Conservation (phyloP, 2,113 vertebrate species). For the Nyctereutes procyonoides region DNA sequence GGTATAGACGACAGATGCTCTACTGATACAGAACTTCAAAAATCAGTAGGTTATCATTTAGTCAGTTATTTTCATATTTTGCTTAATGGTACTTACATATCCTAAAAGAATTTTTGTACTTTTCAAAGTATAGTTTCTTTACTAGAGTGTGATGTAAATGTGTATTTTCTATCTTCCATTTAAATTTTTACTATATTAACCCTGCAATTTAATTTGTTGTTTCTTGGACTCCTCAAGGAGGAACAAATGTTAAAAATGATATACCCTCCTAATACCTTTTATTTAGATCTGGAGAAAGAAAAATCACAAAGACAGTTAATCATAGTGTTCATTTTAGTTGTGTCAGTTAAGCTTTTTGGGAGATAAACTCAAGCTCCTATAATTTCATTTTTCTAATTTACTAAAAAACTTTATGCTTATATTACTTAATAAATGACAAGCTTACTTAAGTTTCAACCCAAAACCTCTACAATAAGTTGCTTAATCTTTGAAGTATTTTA, state of each 20-base stretch:
- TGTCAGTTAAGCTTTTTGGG: slow-evolving; percentile 33
- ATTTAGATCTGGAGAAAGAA: slow-evolving; percentile 50
- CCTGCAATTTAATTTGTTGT: slow-evolving; percentile 41
- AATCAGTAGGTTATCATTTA: slow-evolving; percentile 23
- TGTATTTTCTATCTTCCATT: slow-evolving; percentile 57
- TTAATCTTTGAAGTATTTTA: slow-evolving; percentile 80
- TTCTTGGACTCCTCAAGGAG: slow-evolving; percentile 52
- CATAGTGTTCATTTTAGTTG: background rate
- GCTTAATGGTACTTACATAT: slow-evolving; percentile 63
- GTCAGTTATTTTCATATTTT: slow-evolving; percentile 52
- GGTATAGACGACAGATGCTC: background rate
- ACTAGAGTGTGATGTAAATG: slow-evolving; percentile 32
- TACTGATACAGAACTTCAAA: slow-evolving; percentile 8
- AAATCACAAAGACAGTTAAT: slow-evolving; percentile 48
- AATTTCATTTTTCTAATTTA: slow-evolving; percentile 40
- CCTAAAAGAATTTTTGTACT: slow-evolving; percentile 53
- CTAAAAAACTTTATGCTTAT: slow-evolving; percentile 10
- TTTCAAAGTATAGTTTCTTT: slow-evolving; percentile 62
- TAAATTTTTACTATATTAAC: slow-evolving; percentile 33
- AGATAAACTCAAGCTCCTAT: slow-evolving; percentile 39
- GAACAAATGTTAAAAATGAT: slow-evolving; percentile 44
- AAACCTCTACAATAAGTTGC: slow-evolving; percentile 59
- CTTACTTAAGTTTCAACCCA: slow-evolving; percentile 52
- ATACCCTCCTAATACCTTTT: background rate
- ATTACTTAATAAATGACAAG: slow-evolving; percentile 48